These are phyloP conservation scores for Thryonomys swinderianus DNA, from an alignment of 2,113 vertebrate genomes.

Conservation along the genomic window DNA sequence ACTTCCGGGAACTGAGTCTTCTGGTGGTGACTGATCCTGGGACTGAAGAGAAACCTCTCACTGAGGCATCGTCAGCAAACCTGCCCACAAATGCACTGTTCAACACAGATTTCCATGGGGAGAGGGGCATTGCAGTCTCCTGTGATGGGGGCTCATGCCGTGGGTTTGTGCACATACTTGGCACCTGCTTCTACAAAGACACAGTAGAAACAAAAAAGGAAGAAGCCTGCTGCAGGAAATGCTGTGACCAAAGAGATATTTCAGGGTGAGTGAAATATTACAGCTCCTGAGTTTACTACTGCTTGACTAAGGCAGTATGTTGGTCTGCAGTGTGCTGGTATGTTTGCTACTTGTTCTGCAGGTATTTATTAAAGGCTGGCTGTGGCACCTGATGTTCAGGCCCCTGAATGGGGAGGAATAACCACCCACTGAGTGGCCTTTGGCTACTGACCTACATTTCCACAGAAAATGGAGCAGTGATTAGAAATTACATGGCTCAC, in stretches of 20 bases:
- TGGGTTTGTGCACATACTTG: background rate
- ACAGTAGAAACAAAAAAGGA: background rate
- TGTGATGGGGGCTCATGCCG: accelerated
- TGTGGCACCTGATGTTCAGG: no score
- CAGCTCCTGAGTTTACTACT: background rate
- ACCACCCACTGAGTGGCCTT: background rate
- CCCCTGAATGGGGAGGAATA: background rate
- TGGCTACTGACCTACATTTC: background rate
- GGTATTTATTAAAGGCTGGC: no score
- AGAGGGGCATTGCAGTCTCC: accelerated
- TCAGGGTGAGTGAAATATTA: background rate
- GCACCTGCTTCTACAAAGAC: background rate
- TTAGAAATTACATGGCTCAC: background rate
- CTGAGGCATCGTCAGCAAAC: background rate
- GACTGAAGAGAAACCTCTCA: background rate
- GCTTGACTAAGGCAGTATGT: background rate
- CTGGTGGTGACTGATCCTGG: background rate
- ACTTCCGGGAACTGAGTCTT: accelerated
- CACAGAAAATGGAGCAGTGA: background rate
- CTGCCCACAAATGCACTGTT: no score
- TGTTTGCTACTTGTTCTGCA: background rate
- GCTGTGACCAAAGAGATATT: background rate
- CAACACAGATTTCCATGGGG: background rate
- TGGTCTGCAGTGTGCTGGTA: background rate
- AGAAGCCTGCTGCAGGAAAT: background rate